A percentile compares a stretch with the other conserved stretches of the same genome.
Evolutionary conservation across 2,797 vertebrate genomes (phyloP).

Genomic region (Pitangus sulphuratus): DNA sequence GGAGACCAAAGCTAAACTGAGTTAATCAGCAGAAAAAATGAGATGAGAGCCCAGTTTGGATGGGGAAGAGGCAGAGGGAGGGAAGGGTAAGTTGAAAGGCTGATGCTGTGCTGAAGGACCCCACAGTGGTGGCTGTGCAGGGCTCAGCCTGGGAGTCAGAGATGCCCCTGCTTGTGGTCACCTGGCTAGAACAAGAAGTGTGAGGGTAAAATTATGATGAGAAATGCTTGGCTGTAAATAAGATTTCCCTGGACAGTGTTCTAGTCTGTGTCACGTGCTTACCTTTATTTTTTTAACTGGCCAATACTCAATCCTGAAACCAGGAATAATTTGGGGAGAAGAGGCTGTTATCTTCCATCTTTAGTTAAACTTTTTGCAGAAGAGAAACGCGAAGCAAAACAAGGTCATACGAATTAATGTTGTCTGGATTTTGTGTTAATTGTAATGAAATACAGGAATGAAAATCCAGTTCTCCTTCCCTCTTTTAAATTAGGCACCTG

Average conservation of each 20-base stretch:
- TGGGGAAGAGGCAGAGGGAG: neutral
- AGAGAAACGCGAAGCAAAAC: neutral
- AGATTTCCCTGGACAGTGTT: neutral
- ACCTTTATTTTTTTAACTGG: neutral
- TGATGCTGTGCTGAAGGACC: neutral
- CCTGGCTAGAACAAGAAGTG: neutral
- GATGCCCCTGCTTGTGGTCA: neutral
- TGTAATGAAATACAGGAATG: neutral
- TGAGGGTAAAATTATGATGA: neutral
- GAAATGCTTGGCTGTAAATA: neutral
- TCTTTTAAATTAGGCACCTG: neutral
- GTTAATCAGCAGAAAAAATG: neutral
- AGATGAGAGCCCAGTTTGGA: neutral
- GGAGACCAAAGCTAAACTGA: neutral
- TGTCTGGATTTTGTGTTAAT: neutral
- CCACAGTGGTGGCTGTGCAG: neutral
- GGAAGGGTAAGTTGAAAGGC: neutral
- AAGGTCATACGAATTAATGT: fast-evolving
- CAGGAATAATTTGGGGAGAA: neutral
- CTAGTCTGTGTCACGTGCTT: neutral
- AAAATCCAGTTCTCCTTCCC: neutral
- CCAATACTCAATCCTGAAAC: neutral
- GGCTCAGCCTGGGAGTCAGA: neutral
- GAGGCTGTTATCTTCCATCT: neutral
- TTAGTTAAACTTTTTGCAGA: neutral